Percentiles rank a stretch among this genome's conserved stretches.
Conservation (phyloP, 2,888 invertebrate genomes). For the Meliscaeva auricollis region DNA sequence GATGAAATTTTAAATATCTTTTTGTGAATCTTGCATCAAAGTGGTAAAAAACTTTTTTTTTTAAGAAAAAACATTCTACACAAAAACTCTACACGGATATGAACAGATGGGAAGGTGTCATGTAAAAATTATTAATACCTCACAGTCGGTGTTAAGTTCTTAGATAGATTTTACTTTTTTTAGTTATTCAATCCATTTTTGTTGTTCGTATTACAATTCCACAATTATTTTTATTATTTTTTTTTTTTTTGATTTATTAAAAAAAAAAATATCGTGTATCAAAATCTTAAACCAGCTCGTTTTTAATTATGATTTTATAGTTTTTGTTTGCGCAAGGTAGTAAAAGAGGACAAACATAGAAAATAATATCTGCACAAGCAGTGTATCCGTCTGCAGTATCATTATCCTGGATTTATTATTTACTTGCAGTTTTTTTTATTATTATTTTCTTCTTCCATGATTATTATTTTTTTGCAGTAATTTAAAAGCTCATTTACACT, state of each 20-base stretch:
- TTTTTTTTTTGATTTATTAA: conserved; percentile 72
- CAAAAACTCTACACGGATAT: conserved; percentile 46
- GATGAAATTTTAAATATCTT: conserved; percentile 16
- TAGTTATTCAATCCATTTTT: conserved; percentile 74
- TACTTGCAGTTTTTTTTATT: conserved; percentile 79
- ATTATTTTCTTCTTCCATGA: conserved; percentile 58
- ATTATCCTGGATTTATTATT: conserved; percentile 77
- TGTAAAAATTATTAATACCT: conserved; percentile 12
- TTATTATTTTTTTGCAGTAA: conserved; percentile 71
- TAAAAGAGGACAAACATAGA: conserved; percentile 10
- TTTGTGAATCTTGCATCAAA: conserved; percentile 65
- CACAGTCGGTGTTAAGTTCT: conserved; percentile 43
- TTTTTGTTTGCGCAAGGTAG: conserved; percentile 15
- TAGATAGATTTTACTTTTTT: conserved; percentile 48
- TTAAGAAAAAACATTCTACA: background rate
- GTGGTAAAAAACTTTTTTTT: conserved; percentile 58
- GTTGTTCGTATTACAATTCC: conserved; percentile 76
- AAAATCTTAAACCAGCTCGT: conserved; percentile 41
- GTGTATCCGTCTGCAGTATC: conserved; percentile 59
- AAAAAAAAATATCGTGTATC: too few species aligned
- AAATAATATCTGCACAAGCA: conserved; percentile 15
- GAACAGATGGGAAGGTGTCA: background rate
- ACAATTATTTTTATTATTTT: conserved; percentile 76
- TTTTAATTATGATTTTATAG: conserved; percentile 41
- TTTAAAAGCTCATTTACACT: conserved; percentile 77